phyloP scores from a whole-genome alignment of 1,140 invertebrate genomes.

The Dreissena rostriformis region DNA sequence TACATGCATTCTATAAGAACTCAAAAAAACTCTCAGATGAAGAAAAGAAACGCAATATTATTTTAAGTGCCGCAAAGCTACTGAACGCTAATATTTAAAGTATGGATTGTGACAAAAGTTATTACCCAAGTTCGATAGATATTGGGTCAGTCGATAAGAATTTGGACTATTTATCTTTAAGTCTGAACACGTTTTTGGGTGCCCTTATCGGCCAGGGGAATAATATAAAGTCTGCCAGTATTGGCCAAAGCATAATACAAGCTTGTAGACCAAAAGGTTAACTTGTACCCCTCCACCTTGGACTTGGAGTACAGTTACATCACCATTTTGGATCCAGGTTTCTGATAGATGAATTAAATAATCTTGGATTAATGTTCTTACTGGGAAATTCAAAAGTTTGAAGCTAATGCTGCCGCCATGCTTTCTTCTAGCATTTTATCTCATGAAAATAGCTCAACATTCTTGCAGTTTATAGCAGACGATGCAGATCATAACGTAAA shows the following conservation, averaged over 20 bases:
- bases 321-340: conserved; percentile 67
- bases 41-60: conserved; percentile 23
- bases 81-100: neutral
- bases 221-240: conserved; percentile 26
- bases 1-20: conserved; percentile 18
- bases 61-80: conserved; percentile 35
- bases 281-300: conserved; percentile 64
- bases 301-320: conserved; percentile 67
- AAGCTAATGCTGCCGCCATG: conserved; percentile 38
- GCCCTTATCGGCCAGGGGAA: neutral
- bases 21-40: neutral
- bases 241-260: conserved; percentile 51
- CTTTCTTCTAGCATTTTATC: conserved; percentile 37
- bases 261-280: conserved; percentile 53
- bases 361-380: conserved; percentile 18
- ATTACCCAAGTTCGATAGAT: neutral
- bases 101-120: neutral
- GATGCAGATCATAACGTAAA: conserved; percentile 63
- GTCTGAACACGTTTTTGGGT: neutral
- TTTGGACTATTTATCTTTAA: neutral
- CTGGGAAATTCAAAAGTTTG: conserved; percentile 47
- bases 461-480: conserved; percentile 55
- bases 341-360: conserved; percentile 60
- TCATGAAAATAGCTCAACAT: neutral
- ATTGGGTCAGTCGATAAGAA: neutral